Conservation (phyloP, 1,140 invertebrate genomes). For the Cardiocondyla obscurior region DNA sequence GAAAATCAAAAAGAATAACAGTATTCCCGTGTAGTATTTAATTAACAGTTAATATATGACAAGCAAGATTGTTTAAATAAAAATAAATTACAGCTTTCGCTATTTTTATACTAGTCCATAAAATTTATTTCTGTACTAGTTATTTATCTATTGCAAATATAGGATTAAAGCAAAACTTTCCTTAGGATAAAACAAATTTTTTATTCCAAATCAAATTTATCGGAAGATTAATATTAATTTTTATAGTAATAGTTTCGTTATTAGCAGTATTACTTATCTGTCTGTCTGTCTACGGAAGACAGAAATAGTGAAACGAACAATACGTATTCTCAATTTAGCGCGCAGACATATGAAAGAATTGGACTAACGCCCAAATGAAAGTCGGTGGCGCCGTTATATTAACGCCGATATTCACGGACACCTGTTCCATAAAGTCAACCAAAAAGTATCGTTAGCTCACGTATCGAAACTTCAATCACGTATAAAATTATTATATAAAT, state of each 20-base stretch:
- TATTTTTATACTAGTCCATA: slow-evolving; percentile 35
- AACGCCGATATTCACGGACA: slow-evolving; percentile 10
- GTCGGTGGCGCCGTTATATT: background rate
- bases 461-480: background rate
- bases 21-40: slow-evolving; percentile 39
- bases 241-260: background rate
- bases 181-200: background rate
- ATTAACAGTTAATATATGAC: slow-evolving; percentile 24
- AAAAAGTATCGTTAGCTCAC: background rate
- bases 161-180: background rate
- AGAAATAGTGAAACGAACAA: slow-evolving; percentile 31
- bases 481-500: slow-evolving; percentile 5
- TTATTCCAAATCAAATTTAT: background rate
- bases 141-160: background rate
- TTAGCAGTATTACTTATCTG: background rate
- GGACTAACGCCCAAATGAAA: slow-evolving; percentile 30
- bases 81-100: slow-evolving; percentile 32
- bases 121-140: background rate
- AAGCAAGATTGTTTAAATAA: slow-evolving; percentile 1
- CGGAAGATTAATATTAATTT: background rate
- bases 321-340: slow-evolving; percentile 25
- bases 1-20: slow-evolving; percentile 10
- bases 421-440: slow-evolving; percentile 26
- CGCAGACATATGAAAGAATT: slow-evolving; percentile 33
- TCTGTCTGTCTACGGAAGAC: slow-evolving; percentile 1